Conservation (phyloP, 2,113 vertebrate genomes). For the Malaclemys terrapin region DNA sequence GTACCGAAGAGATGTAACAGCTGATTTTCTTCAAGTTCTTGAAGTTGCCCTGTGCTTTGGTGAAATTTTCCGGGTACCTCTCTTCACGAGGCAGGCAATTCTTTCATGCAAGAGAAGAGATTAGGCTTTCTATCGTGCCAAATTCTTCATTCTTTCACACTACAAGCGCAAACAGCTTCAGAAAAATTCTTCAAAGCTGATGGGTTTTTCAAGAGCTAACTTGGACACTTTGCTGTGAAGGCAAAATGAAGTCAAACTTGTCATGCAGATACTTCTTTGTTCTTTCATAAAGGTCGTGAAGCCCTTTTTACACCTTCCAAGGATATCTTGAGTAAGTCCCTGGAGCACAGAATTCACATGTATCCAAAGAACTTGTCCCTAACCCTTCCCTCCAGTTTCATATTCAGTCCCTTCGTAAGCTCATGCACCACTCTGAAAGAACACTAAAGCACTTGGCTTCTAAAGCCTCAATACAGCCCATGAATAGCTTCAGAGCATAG, state of each 20-base stretch:
- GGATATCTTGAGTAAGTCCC: background rate
- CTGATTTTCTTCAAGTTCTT: background rate
- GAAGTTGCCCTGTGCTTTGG: background rate
- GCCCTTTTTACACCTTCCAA: background rate
- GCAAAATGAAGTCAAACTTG: constrained; percentile 1
- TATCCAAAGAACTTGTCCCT: constrained; percentile 5
- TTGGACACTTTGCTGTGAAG: constrained; percentile 18
- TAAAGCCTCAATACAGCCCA: background rate
- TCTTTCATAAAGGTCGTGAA: background rate
- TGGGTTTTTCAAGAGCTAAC: background rate
- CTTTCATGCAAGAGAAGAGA: background rate
- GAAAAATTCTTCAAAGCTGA: constrained; percentile 20
- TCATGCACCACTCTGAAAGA: background rate
- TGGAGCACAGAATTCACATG: background rate
- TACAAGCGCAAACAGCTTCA: background rate
- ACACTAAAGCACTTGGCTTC: constrained; percentile 25
- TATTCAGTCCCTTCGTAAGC: background rate
- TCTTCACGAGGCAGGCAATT: background rate
- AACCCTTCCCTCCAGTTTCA: constrained; percentile 17
- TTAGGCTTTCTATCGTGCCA: background rate
- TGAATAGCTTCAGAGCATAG: background rate
- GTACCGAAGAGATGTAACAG: background rate
- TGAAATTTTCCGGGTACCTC: background rate
- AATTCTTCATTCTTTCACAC: background rate
- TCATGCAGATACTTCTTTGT: constrained; percentile 20